Conservation (phyloP, 2,888 invertebrate genomes). For the Helicoverpa assulta region DNA sequence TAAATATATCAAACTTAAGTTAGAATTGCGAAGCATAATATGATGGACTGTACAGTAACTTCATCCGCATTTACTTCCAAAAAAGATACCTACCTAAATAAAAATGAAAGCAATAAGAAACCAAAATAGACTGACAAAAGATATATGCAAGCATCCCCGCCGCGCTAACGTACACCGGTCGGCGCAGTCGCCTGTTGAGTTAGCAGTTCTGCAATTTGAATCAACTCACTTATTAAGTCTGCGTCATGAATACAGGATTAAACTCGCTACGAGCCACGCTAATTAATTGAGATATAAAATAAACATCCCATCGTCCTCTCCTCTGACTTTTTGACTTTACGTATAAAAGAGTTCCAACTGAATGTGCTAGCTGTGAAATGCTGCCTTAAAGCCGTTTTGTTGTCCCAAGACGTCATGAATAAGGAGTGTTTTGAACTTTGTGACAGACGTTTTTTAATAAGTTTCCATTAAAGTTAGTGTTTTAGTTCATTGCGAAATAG, state of each 20-base stretch:
- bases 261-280: constrained; percentile 57
- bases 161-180: constrained; percentile 15
- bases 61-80: constrained; percentile 4
- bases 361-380: constrained; percentile 41
- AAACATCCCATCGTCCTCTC: constrained; percentile 55
- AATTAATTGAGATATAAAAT: constrained; percentile 71
- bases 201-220: constrained; percentile 70
- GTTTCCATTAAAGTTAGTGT: constrained; percentile 27
- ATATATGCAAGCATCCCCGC: background rate
- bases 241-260: constrained; percentile 68
- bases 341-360: constrained; percentile 54
- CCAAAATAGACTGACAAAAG: constrained; percentile 23
- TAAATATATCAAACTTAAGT: background rate
- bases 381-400: constrained; percentile 53
- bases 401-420: constrained; percentile 53
- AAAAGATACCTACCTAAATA: background rate
- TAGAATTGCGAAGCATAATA: background rate
- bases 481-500: constrained; percentile 44
- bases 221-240: constrained; percentile 70
- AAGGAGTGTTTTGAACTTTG: constrained; percentile 44
- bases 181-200: constrained; percentile 64
- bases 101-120: background rate
- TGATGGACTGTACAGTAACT: background rate
- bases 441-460: constrained; percentile 49
- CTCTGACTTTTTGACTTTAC: constrained; percentile 58